Percentiles rank a stretch among this genome's conserved stretches.
These are phyloP conservation scores for Macheiramphus alcinus DNA, from an alignment of 2,113 vertebrate species.

Conservation along the genomic window DNA sequence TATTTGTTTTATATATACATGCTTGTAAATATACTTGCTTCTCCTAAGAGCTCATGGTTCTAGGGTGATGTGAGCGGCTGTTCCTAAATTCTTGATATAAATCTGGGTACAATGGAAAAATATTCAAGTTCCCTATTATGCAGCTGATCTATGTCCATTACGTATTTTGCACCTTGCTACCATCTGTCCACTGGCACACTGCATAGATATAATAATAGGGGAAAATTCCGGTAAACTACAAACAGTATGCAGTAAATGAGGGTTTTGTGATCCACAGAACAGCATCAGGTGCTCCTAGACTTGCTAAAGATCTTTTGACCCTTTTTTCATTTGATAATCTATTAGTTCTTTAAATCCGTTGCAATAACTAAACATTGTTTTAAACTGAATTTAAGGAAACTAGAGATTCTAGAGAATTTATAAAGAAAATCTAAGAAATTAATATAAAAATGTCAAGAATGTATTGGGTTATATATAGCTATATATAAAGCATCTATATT, in stretches of 20 bases:
- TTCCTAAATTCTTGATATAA: neutral
- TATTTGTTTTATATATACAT: neutral
- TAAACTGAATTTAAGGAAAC: neutral
- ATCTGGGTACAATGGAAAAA: neutral
- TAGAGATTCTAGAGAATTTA: neutral
- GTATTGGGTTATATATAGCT: neutral
- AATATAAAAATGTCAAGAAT: neutral
- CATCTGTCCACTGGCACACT: conserved; percentile 26
- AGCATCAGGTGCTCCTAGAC: neutral
- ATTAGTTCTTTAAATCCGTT: neutral
- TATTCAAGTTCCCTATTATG: neutral
- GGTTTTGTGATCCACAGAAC: neutral
- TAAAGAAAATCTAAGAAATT: neutral
- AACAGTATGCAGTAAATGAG: neutral
- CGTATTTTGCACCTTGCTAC: conserved; percentile 9
- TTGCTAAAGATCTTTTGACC: neutral
- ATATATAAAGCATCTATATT: neutral
- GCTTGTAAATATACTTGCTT: neutral
- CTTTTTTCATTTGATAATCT: neutral
- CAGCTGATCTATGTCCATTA: neutral
- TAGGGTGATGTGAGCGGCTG: neutral
- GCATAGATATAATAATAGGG: neutral
- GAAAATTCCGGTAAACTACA: neutral
- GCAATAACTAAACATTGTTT: neutral
- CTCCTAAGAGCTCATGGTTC: neutral